phyloP scores from a whole-genome alignment of 1,140 invertebrate species.

The Gonatopus flavifemur region DNA sequence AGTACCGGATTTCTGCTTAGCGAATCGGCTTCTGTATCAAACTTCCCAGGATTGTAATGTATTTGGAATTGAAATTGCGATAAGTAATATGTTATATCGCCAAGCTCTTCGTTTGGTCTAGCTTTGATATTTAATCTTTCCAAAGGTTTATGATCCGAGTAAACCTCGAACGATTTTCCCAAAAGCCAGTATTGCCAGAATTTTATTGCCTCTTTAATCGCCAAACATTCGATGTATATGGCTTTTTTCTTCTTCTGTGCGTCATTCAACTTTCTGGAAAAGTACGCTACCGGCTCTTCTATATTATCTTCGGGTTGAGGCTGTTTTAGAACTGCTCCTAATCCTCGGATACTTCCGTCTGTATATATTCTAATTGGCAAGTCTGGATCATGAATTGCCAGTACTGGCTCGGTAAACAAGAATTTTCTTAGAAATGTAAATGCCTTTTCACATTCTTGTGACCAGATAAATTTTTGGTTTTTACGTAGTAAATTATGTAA shows the following conservation, averaged over 20 bases:
- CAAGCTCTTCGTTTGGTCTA: conserved; percentile 28
- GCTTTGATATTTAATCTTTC: conserved; percentile 28
- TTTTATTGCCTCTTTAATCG: conserved; percentile 15
- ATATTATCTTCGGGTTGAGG: neutral
- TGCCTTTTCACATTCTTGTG: neutral
- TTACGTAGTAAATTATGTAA: conserved; percentile 5
- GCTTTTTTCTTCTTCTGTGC: conserved; percentile 15
- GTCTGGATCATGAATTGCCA: conserved; percentile 1
- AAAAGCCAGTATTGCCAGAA: conserved; percentile 16
- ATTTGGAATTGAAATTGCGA: conserved; percentile 26
- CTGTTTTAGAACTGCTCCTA: conserved; percentile 3
- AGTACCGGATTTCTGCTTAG: conserved; percentile 26
- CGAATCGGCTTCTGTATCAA: conserved; percentile 25
- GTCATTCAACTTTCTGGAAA: conserved; percentile 5
- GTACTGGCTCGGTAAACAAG: neutral
- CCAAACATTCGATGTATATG: conserved; percentile 18
- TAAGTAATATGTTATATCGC: conserved; percentile 24
- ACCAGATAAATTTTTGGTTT: conserved; percentile 5
- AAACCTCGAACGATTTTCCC: conserved; percentile 20
- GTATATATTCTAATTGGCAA: conserved; percentile 1
- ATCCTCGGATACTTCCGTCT: neutral
- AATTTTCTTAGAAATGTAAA: neutral
- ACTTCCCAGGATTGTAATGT: conserved; percentile 22
- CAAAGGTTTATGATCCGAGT: conserved; percentile 27
- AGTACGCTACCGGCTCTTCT: neutral